Base-by-base conservation (phyloP, 2,888 invertebrate species). In the Phrixothrix hirtus region DNA sequence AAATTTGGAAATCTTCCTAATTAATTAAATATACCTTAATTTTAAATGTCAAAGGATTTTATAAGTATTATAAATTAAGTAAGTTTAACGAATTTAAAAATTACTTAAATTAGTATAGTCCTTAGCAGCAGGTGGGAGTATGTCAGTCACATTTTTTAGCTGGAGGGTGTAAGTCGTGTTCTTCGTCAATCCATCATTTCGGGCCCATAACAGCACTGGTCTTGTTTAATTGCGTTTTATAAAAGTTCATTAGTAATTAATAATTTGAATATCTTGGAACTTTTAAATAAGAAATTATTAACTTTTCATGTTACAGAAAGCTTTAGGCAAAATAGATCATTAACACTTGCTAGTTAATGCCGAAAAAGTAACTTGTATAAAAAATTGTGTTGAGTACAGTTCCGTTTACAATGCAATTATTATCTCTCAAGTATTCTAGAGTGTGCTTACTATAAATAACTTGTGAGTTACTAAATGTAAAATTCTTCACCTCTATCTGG, bases 191-290 rank as follows among this genome's bases (percentile, higher is more conserved):
- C 63, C 60, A 65, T 65, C 65, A 63, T 64, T 37, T 43, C 16
- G 36, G 44, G 44, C 29, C 39, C 32, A 56, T 41, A 36, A 30
- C 39, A 59, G 63, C 55, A 48, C 59, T 48, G 59, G 55, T 55
- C 56, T 61, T 58, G 57, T 66, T 70, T 68, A 70, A 68, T 68
- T 68, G 63, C 66, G 65, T 67, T 67, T 67, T 63, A 63, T 64
- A 64, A 63, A 64, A 65, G 65, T 67, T 67, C 62, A 63, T 55
- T 63, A 59, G 63, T 68, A 68, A 68, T 70, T 70, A 70, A 68
- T 67, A 69, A 69, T 69, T 69, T 67, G 66, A 63, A 64, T 57
- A 55, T 53, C 32, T 44, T 51, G 51, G 51, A 54, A 43, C 48
- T 39, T 47, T 52, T 39, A 50, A 55, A 57, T 57, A 59, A 65